Percentiles rank a stretch among this genome's conserved stretches.
Evolutionary conservation across 2,113 vertebrate genomes (phyloP).

Genomic region (Anguilla rostrata): DNA sequence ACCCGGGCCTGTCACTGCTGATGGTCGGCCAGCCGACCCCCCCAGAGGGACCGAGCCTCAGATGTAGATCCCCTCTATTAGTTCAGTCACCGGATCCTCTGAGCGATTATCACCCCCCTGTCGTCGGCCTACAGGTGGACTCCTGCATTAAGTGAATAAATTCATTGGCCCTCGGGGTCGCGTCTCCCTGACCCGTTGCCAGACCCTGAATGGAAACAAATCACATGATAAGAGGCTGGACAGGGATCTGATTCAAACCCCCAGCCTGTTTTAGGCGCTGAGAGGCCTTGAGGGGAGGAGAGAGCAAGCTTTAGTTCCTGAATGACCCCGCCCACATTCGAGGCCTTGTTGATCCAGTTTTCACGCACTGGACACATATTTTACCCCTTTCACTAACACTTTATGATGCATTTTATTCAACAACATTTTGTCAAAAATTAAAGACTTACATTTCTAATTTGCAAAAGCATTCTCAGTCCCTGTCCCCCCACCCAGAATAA

Average conservation of each 20-base stretch:
- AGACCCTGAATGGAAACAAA: slow-evolving; percentile 41
- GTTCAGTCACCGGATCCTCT: slow-evolving; percentile 51
- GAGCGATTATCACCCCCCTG: slow-evolving; percentile 71
- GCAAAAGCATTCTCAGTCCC: no score
- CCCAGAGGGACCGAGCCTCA: slow-evolving; percentile 69
- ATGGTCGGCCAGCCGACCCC: slow-evolving; percentile 52
- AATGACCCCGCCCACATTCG: neutral
- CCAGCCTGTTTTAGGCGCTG: neutral
- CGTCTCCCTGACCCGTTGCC: slow-evolving; percentile 27
- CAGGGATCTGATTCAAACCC: slow-evolving; percentile 19
- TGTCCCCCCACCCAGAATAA: no score
- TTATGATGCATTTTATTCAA: no score
- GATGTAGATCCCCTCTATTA: slow-evolving; percentile 75
- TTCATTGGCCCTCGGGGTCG: slow-evolving; percentile 62
- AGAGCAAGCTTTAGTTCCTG: neutral
- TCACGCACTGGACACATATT: no score
- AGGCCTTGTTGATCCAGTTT: no score
- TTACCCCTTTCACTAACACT: no score
- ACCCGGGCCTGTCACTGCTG: slow-evolving; percentile 56
- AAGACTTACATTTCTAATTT: no score
- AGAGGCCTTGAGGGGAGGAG: neutral
- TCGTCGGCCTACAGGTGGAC: slow-evolving; percentile 75
- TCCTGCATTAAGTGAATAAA: slow-evolving; percentile 69
- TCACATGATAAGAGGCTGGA: slow-evolving; percentile 1
- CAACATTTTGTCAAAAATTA: no score